Base-by-base conservation (phyloP, 2,797 vertebrate species). In the Chaetophractus vellerosus region DNA sequence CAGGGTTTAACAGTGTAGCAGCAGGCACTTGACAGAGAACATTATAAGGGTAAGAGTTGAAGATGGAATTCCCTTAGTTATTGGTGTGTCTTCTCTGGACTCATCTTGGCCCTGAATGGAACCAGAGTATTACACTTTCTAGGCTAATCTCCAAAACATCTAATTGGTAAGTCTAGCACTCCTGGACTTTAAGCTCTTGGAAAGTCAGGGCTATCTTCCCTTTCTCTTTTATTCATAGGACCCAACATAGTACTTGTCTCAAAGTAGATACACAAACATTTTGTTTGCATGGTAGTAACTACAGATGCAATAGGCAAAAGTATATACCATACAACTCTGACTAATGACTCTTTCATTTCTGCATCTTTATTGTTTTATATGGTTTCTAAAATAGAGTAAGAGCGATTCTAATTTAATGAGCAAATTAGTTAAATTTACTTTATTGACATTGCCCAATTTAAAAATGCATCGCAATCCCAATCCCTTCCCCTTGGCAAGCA, bases 381-480 rank as follows among this genome's bases (percentile, higher is more conserved):
- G 5, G 14, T 63, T 63, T 86, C 26, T 74, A 88, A 59, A 83
- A 33, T 75, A 88, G 0, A 55, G 33, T 38, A 38, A 48, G 11
- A 2, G 9, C 45, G 45, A 88, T 7, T 72, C 31, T 48, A 76
- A 23, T 75, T 92, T 84, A 52, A 72, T 66, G 38, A 75, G 6
- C 61, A 63, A 89, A 28, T 81, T 79, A 81, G n/a, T 76, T 88
- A 57, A 41, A 21, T 90, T 48, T 88, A 38, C 15, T 79, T 93
- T 61, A 79, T 63, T 63, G 14, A 28, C 45, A 45, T 36, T 61
- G 31, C 18, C 23, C 21, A 50, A 5, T 85, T 74, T 66, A 45
- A 41, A 85, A 91, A 41, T 89, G 61, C 19, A 14, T 14, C 72
- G 61, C 71, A 57, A 26, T 82, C 28, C 38, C 71, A 57, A 21